Evolutionary conservation across 2,113 vertebrate species (phyloP).

Genomic region (Alethe castanea): DNA sequence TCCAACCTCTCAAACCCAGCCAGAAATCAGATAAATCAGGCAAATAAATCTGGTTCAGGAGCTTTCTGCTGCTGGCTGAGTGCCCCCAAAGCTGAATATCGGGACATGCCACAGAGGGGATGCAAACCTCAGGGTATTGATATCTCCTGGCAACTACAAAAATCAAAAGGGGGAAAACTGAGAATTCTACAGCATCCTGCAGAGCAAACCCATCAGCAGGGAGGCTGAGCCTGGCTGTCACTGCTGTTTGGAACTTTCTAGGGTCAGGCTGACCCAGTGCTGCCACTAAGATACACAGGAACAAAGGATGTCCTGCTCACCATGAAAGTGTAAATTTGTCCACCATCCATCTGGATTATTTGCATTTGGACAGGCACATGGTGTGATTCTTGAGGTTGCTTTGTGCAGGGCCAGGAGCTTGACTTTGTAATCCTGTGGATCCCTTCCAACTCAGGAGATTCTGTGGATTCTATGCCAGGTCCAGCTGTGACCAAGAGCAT

Average conservation of each 20-base stretch:
- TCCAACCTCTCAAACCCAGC: neutral
- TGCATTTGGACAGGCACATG: neutral
- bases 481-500: neutral
- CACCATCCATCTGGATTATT: neutral
- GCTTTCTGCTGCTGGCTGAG: neutral
- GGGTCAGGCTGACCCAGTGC: neutral
- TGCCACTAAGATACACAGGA: neutral
- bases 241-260: neutral
- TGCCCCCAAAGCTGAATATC: neutral
- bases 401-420: neutral
- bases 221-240: neutral
- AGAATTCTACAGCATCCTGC: neutral
- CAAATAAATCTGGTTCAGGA: neutral
- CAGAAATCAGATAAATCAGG: neutral
- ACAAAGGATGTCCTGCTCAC: accelerated
- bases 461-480: neutral
- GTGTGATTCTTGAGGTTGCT: neutral
- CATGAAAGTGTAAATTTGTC: neutral
- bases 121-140: neutral
- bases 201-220: neutral
- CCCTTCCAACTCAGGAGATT: neutral
- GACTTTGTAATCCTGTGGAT: neutral
- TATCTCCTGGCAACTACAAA: neutral
- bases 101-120: neutral
- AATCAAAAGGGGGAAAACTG: neutral